A percentile compares a stretch with the other conserved stretches of the same genome.
Evolutionary conservation across 2,888 invertebrate genomes (phyloP).

Genomic region (Sesia bembeciformis): DNA sequence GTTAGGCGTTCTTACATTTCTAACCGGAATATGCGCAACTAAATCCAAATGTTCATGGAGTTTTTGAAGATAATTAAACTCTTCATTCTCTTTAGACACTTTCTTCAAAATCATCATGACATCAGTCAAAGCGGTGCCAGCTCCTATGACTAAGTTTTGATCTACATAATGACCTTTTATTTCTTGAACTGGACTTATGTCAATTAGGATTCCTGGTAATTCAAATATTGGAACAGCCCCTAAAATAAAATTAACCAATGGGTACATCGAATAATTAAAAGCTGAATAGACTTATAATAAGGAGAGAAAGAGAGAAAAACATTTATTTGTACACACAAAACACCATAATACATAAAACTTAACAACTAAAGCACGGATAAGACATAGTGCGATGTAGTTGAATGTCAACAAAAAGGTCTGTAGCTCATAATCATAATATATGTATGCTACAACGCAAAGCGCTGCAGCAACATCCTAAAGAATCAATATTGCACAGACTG

Average conservation of each 20-base stretch:
- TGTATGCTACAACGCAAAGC: too few relatives aligned
- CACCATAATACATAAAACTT: too few relatives aligned
- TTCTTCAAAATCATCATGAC: constrained; percentile 64
- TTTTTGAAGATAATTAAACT: constrained; percentile 74
- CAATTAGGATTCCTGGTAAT: constrained; percentile 74
- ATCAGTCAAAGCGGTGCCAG: constrained; percentile 73
- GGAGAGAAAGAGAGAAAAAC: too few relatives aligned
- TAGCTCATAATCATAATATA: too few relatives aligned
- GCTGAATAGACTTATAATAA: too few relatives aligned
- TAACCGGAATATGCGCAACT: constrained; percentile 82
- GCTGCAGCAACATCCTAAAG: too few relatives aligned
- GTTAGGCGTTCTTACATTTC: constrained; percentile 75
- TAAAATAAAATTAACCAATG: constrained; percentile 18
- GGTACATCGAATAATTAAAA: too few relatives aligned
- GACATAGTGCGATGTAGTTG: too few relatives aligned
- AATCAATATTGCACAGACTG: too few relatives aligned
- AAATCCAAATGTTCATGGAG: constrained; percentile 78
- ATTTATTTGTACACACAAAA: too few relatives aligned
- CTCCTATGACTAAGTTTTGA: constrained; percentile 72
- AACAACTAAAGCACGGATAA: too few relatives aligned
- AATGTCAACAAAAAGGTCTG: too few relatives aligned
- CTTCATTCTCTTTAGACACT: constrained; percentile 30
- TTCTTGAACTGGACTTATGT: constrained; percentile 75
- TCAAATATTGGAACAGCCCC: constrained; percentile 55
- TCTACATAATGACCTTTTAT: constrained; percentile 57